Evolutionary conservation across 2,888 invertebrate genomes (phyloP), one percentile per base, ranked within the genome.

Genomic region (Macroteleia sp.): DNA sequence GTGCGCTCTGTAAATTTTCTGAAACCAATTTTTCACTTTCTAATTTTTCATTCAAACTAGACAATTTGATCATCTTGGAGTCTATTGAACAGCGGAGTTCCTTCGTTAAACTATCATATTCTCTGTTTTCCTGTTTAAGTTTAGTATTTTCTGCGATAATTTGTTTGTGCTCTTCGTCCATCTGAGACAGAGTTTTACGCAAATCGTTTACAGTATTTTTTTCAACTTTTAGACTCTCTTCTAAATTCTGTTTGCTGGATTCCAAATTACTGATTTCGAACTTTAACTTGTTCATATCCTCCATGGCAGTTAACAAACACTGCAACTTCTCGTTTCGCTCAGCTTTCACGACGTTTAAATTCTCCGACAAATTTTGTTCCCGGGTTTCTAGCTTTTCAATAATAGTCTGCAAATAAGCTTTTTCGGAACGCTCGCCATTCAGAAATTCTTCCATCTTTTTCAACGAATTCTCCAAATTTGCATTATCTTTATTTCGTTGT

Each of bases 141-240:
- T 4, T 36, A 16, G 8, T 2, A 59, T 66, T 64, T 54, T 77
- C 70, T 0, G 20, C 6, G 6, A 32, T 5, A 19, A 59, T 9
- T 30, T 64, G 64, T 1, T 70, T 48, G 2, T 46, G 22, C 16
- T 77, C 76, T 16, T 59, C 54, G 41, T 77, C 66, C 8, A 46
- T 1, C 3, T 50, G 50, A 17, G 34, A 36, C n/a, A 70, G 25
- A 1, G 16, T 1, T 16, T 48, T 66, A 0, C 17, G 59, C 9
- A 77, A 52, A 42, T 77, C 57, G 17, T 42, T 62, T 1, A 59
- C 28, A 3, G 50, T 80, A 2, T 22, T 1, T 56, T 48, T 76
- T 67, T 85, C 82, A 12, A 30, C 36, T 0, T 75, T 39, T 30
- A 84, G 28, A 17, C 32, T 69, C 64, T 54, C 32, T 46, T 83